Base-by-base conservation (phyloP, 1,140 invertebrate genomes). In the Leguminivora glycinivorella region DNA sequence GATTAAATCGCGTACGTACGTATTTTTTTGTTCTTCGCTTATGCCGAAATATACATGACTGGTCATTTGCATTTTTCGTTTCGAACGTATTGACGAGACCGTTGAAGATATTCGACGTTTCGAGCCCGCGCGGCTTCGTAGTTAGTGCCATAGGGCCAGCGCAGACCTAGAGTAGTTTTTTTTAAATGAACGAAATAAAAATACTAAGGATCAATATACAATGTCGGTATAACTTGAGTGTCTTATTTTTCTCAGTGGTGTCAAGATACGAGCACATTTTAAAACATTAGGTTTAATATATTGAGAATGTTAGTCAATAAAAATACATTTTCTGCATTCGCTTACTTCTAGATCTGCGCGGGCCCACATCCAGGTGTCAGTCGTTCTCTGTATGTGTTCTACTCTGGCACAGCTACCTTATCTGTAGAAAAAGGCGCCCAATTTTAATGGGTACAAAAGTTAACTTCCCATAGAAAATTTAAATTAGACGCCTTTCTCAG, bases 141-240 rank as follows among this genome's bases (percentile, higher is more conserved):
- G 47, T 52, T 52, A 52, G 47, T 52, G 47, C 47, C 47, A 52
- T 52, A 52, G 47, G 47, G n/a, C 19, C 47, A 5, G 19, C 47
- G 19, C 47, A 52, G 47, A 52, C 47, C 19, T 52, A 52, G 47
- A 22, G 47, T 22, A 52, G 47, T 22, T 10, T 22, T 5, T 17
- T 52, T 22, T 2, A 22, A 52, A 9, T 29, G n/a, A 43, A 43
- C 40, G 14, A 7, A n/a, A 43, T 1, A n/a, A 1, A 0, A n/a
- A 43, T 4, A 43, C 14, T 10, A 43, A 43, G n/a, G 4, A n/a
- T 43, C 5, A 43, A 43, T 6, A 43, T 43, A 17, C n/a, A 43
- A 43, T n/a, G 29, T 7, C 7, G 7, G 7, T n/a, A 38, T 0
- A 38, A 38, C 34, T 38, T 43, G 12, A 43, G 40, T n/a, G n/a